phyloP scores from a whole-genome alignment of 2,888 invertebrate species.

The Caenorhabditis macrosperma region DNA sequence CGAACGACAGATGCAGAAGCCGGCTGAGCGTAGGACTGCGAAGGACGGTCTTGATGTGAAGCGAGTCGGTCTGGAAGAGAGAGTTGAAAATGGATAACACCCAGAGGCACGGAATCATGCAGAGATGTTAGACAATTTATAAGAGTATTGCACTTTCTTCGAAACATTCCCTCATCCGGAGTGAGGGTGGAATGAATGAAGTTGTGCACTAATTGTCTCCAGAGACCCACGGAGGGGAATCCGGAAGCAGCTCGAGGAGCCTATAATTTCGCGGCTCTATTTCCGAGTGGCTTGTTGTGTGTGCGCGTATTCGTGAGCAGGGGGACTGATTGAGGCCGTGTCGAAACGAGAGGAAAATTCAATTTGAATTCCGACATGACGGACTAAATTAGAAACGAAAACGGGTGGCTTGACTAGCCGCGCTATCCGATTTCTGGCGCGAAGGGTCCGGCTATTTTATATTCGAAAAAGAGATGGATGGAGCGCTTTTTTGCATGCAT shows the following conservation, averaged over 20 bases:
- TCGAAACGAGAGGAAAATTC: constrained; percentile 3
- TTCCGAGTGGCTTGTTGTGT: constrained; percentile 24
- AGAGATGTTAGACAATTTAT: neutral
- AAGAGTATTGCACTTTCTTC: neutral
- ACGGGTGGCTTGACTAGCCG: neutral
- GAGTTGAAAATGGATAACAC: neutral
- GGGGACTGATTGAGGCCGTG: constrained; percentile 5
- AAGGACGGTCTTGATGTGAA: neutral
- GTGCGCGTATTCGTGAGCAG: too few relatives aligned
- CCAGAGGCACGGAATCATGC: neutral
- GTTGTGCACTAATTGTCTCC: constrained; percentile 21
- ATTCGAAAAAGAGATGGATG: neutral
- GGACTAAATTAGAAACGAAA: constrained; percentile 6
- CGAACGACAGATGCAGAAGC: neutral
- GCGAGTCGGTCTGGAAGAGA: constrained; percentile 9
- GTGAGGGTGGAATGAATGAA: neutral
- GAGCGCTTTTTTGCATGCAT: neutral
- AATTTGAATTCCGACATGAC: constrained; percentile 28
- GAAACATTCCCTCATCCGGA: neutral
- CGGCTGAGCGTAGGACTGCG: neutral
- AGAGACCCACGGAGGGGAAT: neutral
- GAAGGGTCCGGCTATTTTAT: neutral
- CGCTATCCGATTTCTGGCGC: constrained; percentile 18
- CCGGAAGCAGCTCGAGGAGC: constrained; percentile 1
- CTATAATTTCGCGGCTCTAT: constrained; percentile 14